These are phyloP conservation scores for Rotaria sp. DNA, from an alignment of 2,888 invertebrate species.

Conservation along the genomic window DNA sequence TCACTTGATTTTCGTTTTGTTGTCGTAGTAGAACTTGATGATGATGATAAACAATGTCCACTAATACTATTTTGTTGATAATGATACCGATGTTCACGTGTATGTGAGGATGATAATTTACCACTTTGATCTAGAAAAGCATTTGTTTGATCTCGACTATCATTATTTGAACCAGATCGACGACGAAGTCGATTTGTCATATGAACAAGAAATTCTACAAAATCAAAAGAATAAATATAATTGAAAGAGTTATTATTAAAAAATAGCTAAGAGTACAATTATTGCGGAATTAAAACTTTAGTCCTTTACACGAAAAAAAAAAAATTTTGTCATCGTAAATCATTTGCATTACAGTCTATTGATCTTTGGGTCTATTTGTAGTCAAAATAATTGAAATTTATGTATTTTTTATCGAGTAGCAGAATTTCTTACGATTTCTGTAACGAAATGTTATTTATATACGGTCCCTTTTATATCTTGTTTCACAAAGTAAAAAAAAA, in stretches of 20 bases:
- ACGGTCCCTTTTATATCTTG: too few species aligned
- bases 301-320: too few species aligned
- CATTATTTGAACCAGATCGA: slow-evolving; percentile 25
- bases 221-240: background rate
- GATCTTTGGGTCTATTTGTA: too few species aligned
- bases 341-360: too few species aligned
- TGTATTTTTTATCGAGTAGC: too few species aligned
- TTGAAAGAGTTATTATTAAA: background rate
- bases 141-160: slow-evolving; percentile 18
- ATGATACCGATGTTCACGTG: slow-evolving; percentile 1
- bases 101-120: slow-evolving; percentile 5
- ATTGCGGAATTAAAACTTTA: too few species aligned
- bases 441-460: too few species aligned
- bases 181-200: slow-evolving; percentile 12
- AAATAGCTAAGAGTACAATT: too few species aligned
- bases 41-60: slow-evolving; percentile 28
- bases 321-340: too few species aligned
- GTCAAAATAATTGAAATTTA: too few species aligned
- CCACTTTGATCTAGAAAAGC: slow-evolving; percentile 9
- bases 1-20: slow-evolving; percentile 23
- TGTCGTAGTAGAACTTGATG: slow-evolving; percentile 1
- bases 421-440: too few species aligned
- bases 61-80: background rate
- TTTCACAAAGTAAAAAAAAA: too few species aligned
- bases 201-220: slow-evolving; percentile 11